These are phyloP conservation scores for Masticophis lateralis DNA, from an alignment of 2,797 vertebrate species.

Conservation along the genomic window DNA sequence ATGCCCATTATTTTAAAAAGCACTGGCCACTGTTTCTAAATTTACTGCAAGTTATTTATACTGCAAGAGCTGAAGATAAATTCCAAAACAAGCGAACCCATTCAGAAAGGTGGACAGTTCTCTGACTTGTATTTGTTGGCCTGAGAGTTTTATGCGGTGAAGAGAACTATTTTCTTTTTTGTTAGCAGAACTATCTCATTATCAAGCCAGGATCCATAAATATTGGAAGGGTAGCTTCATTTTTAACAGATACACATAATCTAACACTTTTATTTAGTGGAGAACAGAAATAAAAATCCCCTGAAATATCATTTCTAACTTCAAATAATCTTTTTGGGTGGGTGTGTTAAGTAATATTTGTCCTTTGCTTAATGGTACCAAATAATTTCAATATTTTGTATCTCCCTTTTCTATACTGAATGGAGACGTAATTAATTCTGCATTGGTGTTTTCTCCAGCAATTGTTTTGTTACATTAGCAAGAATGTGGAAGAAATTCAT, in stretches of 20 bases:
- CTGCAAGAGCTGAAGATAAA: neutral
- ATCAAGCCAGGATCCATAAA: neutral
- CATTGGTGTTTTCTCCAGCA: neutral
- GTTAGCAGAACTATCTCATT: neutral
- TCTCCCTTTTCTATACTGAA: neutral
- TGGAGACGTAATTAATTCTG: neutral
- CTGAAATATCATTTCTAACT: neutral
- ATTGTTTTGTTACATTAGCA: neutral
- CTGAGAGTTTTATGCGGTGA: neutral
- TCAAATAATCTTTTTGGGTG: neutral
- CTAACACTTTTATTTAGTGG: neutral
- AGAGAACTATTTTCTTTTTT: neutral
- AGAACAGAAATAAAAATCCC: neutral
- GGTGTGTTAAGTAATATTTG: neutral
- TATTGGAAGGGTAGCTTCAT: neutral
- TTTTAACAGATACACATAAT: neutral
- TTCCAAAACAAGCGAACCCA: neutral
- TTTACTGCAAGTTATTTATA: neutral
- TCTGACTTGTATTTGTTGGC: neutral
- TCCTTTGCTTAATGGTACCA: neutral
- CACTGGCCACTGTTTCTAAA: neutral
- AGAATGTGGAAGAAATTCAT: neutral
- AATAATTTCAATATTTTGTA: neutral
- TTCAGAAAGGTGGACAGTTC: neutral
- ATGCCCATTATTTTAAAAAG: neutral